Percentiles rank a stretch among this genome's conserved stretches.
Conservation (phyloP, 1,140 invertebrate species). For the Meloidogyne hapla region DNA sequence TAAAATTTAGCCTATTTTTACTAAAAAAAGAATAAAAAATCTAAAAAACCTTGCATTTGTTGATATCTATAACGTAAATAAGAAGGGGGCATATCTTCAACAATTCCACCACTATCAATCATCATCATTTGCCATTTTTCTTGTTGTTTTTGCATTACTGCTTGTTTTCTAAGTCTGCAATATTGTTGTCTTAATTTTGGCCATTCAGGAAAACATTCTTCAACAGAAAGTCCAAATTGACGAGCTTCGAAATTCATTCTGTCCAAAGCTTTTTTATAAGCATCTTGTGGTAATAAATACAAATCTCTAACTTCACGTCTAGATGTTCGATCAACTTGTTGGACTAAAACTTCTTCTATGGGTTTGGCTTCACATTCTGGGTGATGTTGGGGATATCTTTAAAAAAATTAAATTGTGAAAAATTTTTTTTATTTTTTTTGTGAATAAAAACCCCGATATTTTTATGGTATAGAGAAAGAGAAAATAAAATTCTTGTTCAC, state of each 20-base stretch:
- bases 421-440: no score
- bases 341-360: constrained; percentile 44
- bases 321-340: constrained; percentile 48
- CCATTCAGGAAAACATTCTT: constrained; percentile 52
- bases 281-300: constrained; percentile 39
- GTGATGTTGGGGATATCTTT: constrained; percentile 46
- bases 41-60: neutral
- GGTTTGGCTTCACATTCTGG: constrained; percentile 45
- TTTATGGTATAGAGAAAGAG: no score
- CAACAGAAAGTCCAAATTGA: constrained; percentile 26
- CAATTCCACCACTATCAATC: constrained; percentile 1
- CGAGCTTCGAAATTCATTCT: constrained; percentile 27
- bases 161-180: constrained; percentile 43
- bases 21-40: no score
- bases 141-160: constrained; percentile 22
- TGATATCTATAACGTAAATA: neutral
- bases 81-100: neutral
- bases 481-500: no score
- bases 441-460: no score
- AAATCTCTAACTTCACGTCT: constrained; percentile 52
- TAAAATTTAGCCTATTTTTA: no score
- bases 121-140: constrained; percentile 19
- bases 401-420: no score
- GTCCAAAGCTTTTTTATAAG: constrained; percentile 39
- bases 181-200: constrained; percentile 49